A percentile compares a stretch with the other conserved stretches of the same genome.
These are phyloP conservation scores for Perithous albicinctus DNA, from an alignment of 2,888 invertebrate genomes.

Conservation along the genomic window DNA sequence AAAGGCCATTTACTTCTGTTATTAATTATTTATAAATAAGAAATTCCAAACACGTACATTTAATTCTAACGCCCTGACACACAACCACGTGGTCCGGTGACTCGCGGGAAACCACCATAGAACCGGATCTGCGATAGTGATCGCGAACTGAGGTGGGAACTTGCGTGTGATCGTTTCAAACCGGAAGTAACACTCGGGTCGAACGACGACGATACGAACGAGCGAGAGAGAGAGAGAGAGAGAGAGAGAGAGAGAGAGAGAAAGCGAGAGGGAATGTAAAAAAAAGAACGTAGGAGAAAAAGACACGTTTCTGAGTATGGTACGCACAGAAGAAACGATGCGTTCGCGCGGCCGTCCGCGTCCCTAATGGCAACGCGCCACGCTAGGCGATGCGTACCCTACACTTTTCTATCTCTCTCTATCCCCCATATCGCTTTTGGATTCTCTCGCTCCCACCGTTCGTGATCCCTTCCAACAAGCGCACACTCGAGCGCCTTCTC, in stretches of 20 bases:
- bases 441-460: slow-evolving; percentile 48
- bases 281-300: slow-evolving; percentile 19
- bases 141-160: slow-evolving; percentile 57
- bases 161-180: slow-evolving; percentile 63
- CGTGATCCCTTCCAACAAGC: slow-evolving; percentile 62
- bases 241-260: background rate
- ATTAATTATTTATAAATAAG: background rate
- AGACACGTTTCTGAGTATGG: slow-evolving; percentile 49
- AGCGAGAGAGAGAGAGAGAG: slow-evolving; percentile 16
- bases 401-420: slow-evolving; percentile 67
- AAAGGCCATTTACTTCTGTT: background rate
- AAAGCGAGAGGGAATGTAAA: background rate
- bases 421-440: slow-evolving; percentile 57
- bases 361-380: slow-evolving; percentile 80
- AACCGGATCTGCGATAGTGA: slow-evolving; percentile 60
- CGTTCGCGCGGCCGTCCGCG: slow-evolving; percentile 78
- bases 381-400: slow-evolving; percentile 72
- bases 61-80: slow-evolving; percentile 63
- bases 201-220: slow-evolving; percentile 51
- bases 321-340: slow-evolving; percentile 75
- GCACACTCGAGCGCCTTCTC: slow-evolving; percentile 23
- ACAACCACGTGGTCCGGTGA: slow-evolving; percentile 65
- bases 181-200: slow-evolving; percentile 68
- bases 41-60: slow-evolving; percentile 69
- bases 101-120: slow-evolving; percentile 72